phyloP scores from a whole-genome alignment of 1,140 invertebrate genomes.

The Eriosoma lanigerum region DNA sequence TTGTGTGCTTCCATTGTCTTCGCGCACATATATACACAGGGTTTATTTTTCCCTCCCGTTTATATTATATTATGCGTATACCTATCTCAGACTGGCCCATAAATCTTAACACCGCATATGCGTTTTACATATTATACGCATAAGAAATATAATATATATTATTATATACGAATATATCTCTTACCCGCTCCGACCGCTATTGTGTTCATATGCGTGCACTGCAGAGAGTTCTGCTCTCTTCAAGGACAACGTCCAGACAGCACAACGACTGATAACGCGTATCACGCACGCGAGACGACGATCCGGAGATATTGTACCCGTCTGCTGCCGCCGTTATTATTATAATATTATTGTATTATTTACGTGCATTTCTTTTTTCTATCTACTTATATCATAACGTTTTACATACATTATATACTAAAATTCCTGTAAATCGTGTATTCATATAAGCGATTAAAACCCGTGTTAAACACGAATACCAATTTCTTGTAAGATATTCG shows the following conservation, averaged over 20 bases:
- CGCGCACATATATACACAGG: not conserved
- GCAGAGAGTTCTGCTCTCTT: not conserved
- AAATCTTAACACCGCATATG: conserved; percentile 32
- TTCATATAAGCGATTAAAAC: conserved; percentile 44
- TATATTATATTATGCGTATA: not conserved
- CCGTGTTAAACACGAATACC: conserved; percentile 46
- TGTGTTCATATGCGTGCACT: not conserved
- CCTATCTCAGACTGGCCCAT: conserved; percentile 11
- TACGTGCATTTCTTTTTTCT: not conserved
- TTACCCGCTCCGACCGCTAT: not conserved
- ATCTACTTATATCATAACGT: not conserved
- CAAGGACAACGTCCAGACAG: conserved; percentile 22
- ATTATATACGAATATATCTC: too few species aligned
- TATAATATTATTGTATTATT: not conserved
- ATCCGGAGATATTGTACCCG: not conserved
- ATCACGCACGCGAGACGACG: not conserved
- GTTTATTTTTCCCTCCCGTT: conserved; percentile 31
- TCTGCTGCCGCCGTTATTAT: not conserved
- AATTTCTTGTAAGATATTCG: conserved; percentile 40
- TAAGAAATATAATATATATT: not conserved
- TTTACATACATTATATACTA: not conserved
- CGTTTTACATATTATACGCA: conserved; percentile 19
- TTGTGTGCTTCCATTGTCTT: conserved; percentile 45
- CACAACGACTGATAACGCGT: conserved; percentile 27
- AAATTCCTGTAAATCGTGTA: conserved; percentile 30